A percentile compares a stretch with the other conserved stretches of the same genome.
Evolutionary conservation across 2,113 vertebrate genomes (phyloP).

Genomic region (Ciconia stormi): DNA sequence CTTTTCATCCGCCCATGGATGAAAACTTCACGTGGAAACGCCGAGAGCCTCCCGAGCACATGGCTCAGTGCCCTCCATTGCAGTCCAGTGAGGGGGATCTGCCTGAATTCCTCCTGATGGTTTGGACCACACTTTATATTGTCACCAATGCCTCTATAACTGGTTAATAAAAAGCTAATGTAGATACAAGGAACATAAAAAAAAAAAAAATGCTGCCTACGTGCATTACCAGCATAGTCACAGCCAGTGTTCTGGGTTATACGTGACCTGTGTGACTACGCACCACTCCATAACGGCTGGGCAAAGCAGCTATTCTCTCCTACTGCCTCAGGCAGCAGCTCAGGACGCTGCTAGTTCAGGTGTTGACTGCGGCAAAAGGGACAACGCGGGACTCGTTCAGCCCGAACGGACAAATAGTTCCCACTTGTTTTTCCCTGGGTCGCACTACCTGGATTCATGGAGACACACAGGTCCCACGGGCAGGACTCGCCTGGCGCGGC

Average conservation of each 20-base stretch:
- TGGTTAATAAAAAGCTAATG: background rate
- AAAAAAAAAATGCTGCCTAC: background rate
- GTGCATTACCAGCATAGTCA: background rate
- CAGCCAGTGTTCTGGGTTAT: accelerated
- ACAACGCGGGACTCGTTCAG: accelerated
- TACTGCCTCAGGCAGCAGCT: background rate
- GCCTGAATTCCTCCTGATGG: background rate
- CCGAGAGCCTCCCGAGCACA: background rate
- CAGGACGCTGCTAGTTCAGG: background rate
- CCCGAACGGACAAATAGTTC: background rate
- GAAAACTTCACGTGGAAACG: background rate
- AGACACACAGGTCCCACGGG: background rate
- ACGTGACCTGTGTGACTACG: background rate
- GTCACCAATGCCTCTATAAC: background rate
- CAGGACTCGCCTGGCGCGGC: accelerated
- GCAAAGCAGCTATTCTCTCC: background rate
- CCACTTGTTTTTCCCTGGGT: background rate
- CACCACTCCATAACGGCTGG: accelerated
- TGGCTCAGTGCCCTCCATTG: background rate
- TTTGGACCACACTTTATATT: background rate
- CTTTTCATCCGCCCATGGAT: background rate
- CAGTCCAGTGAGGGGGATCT: background rate
- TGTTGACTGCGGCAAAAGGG: background rate
- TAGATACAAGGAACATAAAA: background rate
- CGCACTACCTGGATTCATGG: background rate